Conservation (phyloP, 2,797 vertebrate genomes). For the Hypotaenidia okinawae region DNA sequence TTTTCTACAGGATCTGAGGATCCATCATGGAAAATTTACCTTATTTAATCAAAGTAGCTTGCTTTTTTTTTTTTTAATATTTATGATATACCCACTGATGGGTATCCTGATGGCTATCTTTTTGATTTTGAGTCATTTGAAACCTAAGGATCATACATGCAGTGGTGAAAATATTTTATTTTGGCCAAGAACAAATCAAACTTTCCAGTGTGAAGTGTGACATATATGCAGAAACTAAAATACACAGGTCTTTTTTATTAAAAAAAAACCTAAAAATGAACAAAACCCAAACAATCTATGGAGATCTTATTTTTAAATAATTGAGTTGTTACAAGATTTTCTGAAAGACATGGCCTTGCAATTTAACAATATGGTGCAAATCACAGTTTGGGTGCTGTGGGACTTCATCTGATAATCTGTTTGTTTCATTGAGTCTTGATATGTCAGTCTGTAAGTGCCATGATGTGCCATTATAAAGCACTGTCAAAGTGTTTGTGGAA, state of each 20-base stretch:
- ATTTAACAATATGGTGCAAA: constrained; percentile 1
- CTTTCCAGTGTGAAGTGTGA: background rate
- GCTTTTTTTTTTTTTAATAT: background rate
- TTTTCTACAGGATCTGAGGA: background rate
- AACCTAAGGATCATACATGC: background rate
- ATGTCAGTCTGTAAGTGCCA: background rate
- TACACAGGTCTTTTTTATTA: background rate
- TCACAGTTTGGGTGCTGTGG: background rate
- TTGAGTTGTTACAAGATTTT: background rate
- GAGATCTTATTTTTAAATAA: background rate
- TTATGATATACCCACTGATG: background rate
- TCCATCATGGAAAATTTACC: background rate
- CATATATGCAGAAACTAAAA: background rate
- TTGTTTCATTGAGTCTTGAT: constrained; percentile 12
- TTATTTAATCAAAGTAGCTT: background rate
- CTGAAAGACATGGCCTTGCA: background rate
- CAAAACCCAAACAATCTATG: background rate
- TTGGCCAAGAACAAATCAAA: background rate
- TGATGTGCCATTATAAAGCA: background rate
- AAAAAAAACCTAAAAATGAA: background rate
- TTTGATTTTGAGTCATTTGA: background rate
- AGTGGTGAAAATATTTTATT: background rate
- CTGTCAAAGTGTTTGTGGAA: background rate
- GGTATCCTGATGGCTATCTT: background rate
- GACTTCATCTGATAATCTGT: background rate